Conservation (phyloP, 2,797 vertebrate species). For the Taeniopygia guttata region DNA sequence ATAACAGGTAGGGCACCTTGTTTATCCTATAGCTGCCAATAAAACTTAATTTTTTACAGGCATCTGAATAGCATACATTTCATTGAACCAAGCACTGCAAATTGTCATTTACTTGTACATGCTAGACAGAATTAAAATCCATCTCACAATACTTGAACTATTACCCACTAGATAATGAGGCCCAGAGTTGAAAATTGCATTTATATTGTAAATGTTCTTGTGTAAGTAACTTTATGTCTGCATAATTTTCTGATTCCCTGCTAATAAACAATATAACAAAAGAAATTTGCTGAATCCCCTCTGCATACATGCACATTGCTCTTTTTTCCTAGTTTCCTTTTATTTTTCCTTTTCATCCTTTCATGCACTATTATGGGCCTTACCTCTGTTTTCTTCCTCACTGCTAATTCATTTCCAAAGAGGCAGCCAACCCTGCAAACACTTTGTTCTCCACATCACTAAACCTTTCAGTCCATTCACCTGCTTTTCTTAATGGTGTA, state of each 20-base stretch:
- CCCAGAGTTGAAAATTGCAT: neutral
- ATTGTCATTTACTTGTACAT: neutral
- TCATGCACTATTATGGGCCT: neutral
- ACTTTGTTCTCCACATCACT: neutral
- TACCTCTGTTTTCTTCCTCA: neutral
- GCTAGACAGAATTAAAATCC: conserved; percentile 29
- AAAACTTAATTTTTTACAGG: neutral
- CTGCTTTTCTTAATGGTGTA: neutral
- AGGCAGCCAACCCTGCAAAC: neutral
- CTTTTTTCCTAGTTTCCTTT: neutral
- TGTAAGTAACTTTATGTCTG: conserved; percentile 15
- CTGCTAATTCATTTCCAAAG: neutral
- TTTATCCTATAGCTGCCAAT: neutral
- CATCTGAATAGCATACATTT: neutral
- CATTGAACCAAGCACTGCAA: neutral
- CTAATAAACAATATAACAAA: conserved; percentile 19
- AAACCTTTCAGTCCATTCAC: neutral
- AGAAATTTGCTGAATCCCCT: neutral
- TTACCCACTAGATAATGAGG: neutral
- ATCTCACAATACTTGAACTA: neutral
- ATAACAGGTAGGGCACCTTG: neutral
- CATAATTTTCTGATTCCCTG: neutral
- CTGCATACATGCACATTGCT: neutral
- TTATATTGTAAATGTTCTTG: conserved; percentile 11
- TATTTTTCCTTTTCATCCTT: neutral